These are phyloP conservation scores for Erythrolamprus reginae DNA, from an alignment of 2,113 vertebrate genomes.

Conservation along the genomic window DNA sequence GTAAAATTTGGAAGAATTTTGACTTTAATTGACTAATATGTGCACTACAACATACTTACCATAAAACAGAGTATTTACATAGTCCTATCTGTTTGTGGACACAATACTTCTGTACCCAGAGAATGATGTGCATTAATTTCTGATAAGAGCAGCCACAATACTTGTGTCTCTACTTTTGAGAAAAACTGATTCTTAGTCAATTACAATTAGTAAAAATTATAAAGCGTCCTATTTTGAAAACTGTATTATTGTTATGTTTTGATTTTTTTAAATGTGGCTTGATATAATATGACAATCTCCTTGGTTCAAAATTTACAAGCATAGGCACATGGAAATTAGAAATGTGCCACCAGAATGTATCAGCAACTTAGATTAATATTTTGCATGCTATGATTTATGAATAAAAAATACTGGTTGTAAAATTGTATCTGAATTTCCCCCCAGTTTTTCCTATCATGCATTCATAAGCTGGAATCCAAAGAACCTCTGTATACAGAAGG, in stretches of 20 bases:
- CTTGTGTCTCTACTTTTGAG: background rate
- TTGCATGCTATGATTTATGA: constrained; percentile 21
- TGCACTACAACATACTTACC: background rate
- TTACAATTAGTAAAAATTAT: background rate
- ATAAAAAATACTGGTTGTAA: constrained; percentile 29
- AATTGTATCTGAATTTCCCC: background rate
- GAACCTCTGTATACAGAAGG: background rate
- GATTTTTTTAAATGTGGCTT: constrained; percentile 4
- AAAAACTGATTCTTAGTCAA: background rate
- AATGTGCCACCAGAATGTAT: constrained; percentile 19
- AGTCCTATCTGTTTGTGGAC: too few species aligned
- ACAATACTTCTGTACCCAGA: background rate
- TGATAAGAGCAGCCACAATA: background rate
- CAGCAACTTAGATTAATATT: constrained; percentile 6
- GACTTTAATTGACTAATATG: background rate
- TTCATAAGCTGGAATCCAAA: background rate
- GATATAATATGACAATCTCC: constrained; percentile 26
- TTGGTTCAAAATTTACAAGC: constrained; percentile 16
- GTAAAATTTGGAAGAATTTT: background rate
- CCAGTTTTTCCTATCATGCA: background rate
- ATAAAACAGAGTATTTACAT: background rate
- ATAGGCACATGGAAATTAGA: constrained; percentile 1
- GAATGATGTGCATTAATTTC: background rate
- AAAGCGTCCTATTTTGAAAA: background rate
- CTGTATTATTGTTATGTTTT: background rate